Percentiles rank a stretch among this genome's conserved stretches.
Evolutionary conservation across 2,888 invertebrate species (phyloP).

Genomic region (Prosopocoilus inquinatus): DNA sequence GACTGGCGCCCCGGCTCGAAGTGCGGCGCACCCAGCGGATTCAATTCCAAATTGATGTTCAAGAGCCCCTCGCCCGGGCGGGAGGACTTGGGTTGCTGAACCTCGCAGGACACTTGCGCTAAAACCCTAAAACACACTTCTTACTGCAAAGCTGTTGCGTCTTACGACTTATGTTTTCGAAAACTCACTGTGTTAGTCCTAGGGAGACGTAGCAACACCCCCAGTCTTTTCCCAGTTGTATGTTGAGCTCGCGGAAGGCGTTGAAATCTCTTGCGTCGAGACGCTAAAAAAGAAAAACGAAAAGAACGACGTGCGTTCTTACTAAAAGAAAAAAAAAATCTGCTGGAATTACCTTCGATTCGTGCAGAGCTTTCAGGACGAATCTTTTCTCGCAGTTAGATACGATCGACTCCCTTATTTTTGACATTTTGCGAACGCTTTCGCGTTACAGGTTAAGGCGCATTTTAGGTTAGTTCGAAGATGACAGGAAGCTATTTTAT

Average conservation of each 20-base stretch:
- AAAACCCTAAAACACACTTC: conserved; percentile 63
- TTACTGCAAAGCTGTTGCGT: neutral
- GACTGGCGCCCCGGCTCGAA: conserved; percentile 77
- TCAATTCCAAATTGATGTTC: conserved; percentile 82
- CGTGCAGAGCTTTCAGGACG: conserved; percentile 61
- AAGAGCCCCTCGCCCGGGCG: conserved; percentile 88
- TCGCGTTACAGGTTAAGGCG: conserved; percentile 1
- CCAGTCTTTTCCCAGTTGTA: conserved; percentile 80
- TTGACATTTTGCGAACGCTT: conserved; percentile 37
- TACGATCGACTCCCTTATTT: conserved; percentile 64
- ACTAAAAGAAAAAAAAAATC: neutral
- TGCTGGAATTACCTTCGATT: conserved; percentile 59
- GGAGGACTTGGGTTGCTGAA: conserved; percentile 79
- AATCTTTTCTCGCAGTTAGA: conserved; percentile 73
- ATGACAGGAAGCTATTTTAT: neutral
- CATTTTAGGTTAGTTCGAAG: conserved; percentile 10
- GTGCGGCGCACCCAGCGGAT: conserved; percentile 81
- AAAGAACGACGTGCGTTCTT: neutral
- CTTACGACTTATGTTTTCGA: neutral
- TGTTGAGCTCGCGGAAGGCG: conserved; percentile 69
- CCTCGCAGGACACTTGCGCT: conserved; percentile 85
- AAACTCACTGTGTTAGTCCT: conserved; percentile 72
- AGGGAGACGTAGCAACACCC: conserved; percentile 76
- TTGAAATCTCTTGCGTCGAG: conserved; percentile 75
- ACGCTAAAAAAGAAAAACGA: too few species aligned